These are phyloP conservation scores for Spermophilus dauricus DNA, from an alignment of 2,113 vertebrate species.

Conservation along the genomic window DNA sequence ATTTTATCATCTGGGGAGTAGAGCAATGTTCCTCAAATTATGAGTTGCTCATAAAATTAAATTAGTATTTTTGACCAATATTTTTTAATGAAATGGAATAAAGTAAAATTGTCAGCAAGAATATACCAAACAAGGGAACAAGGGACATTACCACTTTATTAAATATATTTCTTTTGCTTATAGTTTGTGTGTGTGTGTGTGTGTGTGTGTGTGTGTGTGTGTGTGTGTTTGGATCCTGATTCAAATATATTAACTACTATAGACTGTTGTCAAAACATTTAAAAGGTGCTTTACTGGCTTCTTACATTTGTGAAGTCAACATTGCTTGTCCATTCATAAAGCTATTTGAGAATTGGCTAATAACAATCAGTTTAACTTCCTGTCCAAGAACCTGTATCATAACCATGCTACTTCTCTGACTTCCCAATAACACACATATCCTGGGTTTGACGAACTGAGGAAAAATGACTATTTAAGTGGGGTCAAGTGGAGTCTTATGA, in stretches of 20 bases:
- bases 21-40: neutral
- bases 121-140: constrained; percentile 22
- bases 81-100: constrained; percentile 13
- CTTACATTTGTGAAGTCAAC: neutral
- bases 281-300: neutral
- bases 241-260: neutral
- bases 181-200: neutral
- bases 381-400: neutral
- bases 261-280: neutral
- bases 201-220: neutral
- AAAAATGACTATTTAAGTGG: neutral
- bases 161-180: neutral
- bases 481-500: neutral
- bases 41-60: neutral
- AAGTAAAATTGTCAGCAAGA: neutral
- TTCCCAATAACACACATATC: neutral
- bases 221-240: neutral
- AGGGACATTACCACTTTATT: neutral
- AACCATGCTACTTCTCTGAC: neutral
- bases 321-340: neutral
- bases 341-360: neutral
- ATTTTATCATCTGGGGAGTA: constrained; percentile 9
- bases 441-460: neutral
- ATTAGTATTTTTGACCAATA: neutral
- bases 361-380: neutral